These are phyloP conservation scores for Trichoplusia ni DNA, from an alignment of 1,140 invertebrate genomes.

Conservation along the genomic window DNA sequence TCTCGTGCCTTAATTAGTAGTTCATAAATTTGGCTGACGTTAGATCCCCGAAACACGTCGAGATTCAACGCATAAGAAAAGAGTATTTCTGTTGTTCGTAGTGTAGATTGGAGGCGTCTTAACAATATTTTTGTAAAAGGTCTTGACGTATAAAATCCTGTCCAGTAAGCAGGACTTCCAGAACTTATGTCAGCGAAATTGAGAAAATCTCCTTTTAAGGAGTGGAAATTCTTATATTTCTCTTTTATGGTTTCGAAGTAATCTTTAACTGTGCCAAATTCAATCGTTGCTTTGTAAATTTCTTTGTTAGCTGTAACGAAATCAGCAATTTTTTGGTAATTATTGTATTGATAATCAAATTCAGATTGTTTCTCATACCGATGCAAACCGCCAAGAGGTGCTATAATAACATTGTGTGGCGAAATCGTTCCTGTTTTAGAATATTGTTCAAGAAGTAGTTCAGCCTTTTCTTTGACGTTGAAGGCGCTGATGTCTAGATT, in stretches of 20 bases:
- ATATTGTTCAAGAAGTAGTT: constrained; percentile 90
- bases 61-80: constrained; percentile 88
- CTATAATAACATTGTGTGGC: constrained; percentile 90
- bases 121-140: constrained; percentile 93
- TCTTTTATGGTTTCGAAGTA: constrained; percentile 88
- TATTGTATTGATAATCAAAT: constrained; percentile 93
- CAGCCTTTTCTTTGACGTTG: constrained; percentile 90
- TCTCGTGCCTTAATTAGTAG: constrained; percentile 86
- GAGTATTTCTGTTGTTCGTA: constrained; percentile 91
- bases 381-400: constrained; percentile 92
- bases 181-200: constrained; percentile 93
- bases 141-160: constrained; percentile 93
- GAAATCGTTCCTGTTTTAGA: constrained; percentile 90
- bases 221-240: constrained; percentile 83
- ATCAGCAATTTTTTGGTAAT: constrained; percentile 90
- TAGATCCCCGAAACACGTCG: constrained; percentile 82
- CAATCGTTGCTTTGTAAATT: constrained; percentile 86
- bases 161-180: constrained; percentile 93
- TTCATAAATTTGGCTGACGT: constrained; percentile 81
- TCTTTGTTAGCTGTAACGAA: constrained; percentile 88
- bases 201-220: constrained; percentile 93
- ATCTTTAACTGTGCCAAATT: constrained; percentile 91
- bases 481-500: constrained; percentile 86
- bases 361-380: constrained; percentile 88
- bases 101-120: constrained; percentile 88